phyloP scores from a whole-genome alignment of 2,113 vertebrate species.

The Oryzias celebensis region DNA sequence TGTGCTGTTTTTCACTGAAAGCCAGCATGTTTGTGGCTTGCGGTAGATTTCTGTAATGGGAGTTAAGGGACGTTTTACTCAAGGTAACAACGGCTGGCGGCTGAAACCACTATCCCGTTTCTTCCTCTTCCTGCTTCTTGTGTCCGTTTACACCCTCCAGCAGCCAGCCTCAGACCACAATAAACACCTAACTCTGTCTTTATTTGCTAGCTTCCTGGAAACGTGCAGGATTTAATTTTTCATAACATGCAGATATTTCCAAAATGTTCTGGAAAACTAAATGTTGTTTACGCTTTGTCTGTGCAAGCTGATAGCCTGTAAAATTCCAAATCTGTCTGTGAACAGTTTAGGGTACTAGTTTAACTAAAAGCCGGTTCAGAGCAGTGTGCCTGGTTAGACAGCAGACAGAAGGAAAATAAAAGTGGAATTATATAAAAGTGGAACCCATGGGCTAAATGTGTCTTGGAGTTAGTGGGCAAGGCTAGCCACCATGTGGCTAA shows the following conservation, averaged over 20 bases:
- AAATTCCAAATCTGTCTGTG: slow-evolving; percentile 65
- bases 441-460: slow-evolving; percentile 76
- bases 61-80: slow-evolving; percentile 70
- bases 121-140: slow-evolving; percentile 55
- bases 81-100: slow-evolving; percentile 76
- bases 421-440: slow-evolving; percentile 76
- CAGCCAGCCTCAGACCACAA: slow-evolving; percentile 69
- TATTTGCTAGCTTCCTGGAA: slow-evolving; percentile 35
- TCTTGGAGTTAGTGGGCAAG: slow-evolving; percentile 70
- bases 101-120: slow-evolving; percentile 69
- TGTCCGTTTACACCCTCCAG: slow-evolving; percentile 62
- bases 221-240: slow-evolving; percentile 31
- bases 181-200: slow-evolving; percentile 61
- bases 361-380: slow-evolving; percentile 41
- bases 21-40: slow-evolving; percentile 73
- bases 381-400: slow-evolving; percentile 45
- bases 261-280: slow-evolving; percentile 9
- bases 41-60: slow-evolving; percentile 67
- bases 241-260: slow-evolving; percentile 18
- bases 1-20: slow-evolving; percentile 70
- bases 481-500: slow-evolving; percentile 78
- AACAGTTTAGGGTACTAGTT: slow-evolving; percentile 37
- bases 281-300: slow-evolving; percentile 30
- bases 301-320: slow-evolving; percentile 49
- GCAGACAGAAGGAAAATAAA: slow-evolving; percentile 71